Conservation (phyloP, 2,113 vertebrate genomes). For the Phasianus colchicus region DNA sequence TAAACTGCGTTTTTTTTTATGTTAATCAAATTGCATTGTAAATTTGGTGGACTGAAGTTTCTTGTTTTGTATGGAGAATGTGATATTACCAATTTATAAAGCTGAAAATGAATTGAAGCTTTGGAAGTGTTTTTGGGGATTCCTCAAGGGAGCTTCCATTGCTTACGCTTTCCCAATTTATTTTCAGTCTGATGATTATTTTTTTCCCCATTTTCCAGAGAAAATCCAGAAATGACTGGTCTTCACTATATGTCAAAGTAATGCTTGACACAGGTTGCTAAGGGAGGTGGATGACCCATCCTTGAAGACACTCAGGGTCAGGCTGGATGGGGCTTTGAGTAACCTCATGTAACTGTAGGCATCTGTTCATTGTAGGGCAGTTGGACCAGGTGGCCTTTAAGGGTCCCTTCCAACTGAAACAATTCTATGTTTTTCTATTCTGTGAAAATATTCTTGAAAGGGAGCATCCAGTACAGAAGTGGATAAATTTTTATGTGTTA, state of each 20-base stretch:
- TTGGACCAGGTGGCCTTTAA: no score
- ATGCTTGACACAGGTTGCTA: background rate
- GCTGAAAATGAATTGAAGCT: background rate
- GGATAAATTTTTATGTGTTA: background rate
- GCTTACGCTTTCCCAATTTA: background rate
- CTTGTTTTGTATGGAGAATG: background rate
- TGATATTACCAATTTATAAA: background rate
- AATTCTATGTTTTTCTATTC: no score
- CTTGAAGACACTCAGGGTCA: no score
- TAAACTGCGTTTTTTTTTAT: background rate
- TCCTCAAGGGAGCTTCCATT: background rate
- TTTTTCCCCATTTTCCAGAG: background rate
- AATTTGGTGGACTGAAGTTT: background rate
- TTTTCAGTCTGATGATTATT: background rate
- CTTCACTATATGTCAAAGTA: background rate
- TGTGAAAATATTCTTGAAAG: background rate
- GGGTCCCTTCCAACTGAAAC: no score
- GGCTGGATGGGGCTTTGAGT: no score
- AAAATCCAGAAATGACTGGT: background rate
- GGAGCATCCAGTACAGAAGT: background rate
- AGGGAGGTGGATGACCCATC: no score
- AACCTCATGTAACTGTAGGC: no score
- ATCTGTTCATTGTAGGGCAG: no score
- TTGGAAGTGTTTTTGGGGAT: background rate
- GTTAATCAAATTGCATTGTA: constrained; percentile 1